Percentiles rank a stretch among this genome's conserved stretches.
Conservation (phyloP, 2,888 invertebrate species). For the Calameuta pallipes region DNA sequence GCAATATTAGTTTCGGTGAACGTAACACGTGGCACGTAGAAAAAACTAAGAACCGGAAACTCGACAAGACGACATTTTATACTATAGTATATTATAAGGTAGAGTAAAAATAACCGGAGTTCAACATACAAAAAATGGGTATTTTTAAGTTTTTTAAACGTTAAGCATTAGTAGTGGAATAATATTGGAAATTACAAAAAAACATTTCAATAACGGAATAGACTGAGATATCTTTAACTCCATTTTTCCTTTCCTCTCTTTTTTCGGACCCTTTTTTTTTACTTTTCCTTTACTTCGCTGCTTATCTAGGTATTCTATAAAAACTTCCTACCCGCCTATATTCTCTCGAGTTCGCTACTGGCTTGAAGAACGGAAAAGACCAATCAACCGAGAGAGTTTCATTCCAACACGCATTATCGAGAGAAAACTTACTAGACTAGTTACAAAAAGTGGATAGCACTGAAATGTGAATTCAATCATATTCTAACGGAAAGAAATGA, state of each 20-base stretch:
- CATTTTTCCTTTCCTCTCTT: not conserved
- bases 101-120: not conserved
- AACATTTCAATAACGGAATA: not conserved
- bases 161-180: not conserved
- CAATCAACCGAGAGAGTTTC: not conserved
- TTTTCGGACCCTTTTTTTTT: not conserved
- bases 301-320: not conserved
- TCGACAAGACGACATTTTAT: too few relatives aligned
- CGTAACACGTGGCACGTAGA: not conserved
- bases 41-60: not conserved
- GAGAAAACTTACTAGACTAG: not conserved
- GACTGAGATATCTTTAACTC: not conserved
- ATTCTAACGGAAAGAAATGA: not conserved
- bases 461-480: not conserved
- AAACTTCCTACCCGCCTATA: not conserved
- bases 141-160: not conserved
- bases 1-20: not conserved
- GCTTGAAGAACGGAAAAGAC: not conserved
- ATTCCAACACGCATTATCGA: not conserved
- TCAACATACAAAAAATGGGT: not conserved
- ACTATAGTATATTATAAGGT: too few relatives aligned
- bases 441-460: not conserved
- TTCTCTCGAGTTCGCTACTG: not conserved
- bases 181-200: not conserved
- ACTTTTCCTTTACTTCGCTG: not conserved